A percentile compares a stretch with the other conserved stretches of the same genome.
These are phyloP conservation scores for Pelecanoides urinatrix DNA, from an alignment of 2,113 vertebrate species.

Conservation along the genomic window DNA sequence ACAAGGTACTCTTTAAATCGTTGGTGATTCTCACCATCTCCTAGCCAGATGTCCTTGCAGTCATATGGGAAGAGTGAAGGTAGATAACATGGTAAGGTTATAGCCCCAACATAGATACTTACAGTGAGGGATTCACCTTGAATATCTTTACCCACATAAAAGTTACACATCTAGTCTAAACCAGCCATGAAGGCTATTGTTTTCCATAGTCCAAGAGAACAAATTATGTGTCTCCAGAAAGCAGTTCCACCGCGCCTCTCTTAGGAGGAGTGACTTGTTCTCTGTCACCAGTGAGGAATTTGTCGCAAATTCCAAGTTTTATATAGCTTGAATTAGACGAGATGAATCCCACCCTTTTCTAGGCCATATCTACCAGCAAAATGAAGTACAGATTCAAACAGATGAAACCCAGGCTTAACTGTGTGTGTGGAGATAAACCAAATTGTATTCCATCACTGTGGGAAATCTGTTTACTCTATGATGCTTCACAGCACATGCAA, in stretches of 20 bases:
- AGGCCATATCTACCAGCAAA: background rate
- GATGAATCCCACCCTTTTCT: background rate
- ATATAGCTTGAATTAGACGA: background rate
- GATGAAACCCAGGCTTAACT: background rate
- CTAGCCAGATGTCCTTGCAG: background rate
- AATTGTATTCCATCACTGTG: background rate
- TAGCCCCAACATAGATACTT: background rate
- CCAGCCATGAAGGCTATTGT: background rate
- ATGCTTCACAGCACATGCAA: background rate
- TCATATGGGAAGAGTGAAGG: background rate
- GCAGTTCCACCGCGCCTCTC: background rate
- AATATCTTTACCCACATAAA: background rate
- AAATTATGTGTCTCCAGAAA: background rate
- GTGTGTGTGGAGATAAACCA: background rate
- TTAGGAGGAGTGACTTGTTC: background rate
- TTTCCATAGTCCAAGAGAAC: background rate
- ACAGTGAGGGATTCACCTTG: background rate
- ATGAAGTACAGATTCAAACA: background rate
- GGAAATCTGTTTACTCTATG: background rate
- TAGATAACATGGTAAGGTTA: background rate
- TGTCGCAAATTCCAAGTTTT: background rate
- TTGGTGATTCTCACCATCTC: background rate
- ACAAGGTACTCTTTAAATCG: slow-evolving; percentile 74
- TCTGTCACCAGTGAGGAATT: background rate
- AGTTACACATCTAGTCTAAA: background rate